Percentiles rank a stretch among this genome's conserved stretches.
phyloP scores from a whole-genome alignment of 2,888 invertebrate genomes.

The Caenorhabditis sp. region DNA sequence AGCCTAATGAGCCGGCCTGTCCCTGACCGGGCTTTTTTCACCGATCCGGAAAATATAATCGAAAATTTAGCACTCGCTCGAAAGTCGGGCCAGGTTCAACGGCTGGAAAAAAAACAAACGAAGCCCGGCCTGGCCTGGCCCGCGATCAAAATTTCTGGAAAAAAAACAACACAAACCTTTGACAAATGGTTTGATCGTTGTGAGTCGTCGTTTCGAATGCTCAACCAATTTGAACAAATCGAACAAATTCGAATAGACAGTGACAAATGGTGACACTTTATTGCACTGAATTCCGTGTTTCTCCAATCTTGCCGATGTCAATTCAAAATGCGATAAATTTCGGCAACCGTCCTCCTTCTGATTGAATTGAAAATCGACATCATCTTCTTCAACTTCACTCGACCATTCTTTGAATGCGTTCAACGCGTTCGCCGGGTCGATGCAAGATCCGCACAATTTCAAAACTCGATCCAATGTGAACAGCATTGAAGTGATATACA shows the following conservation, averaged over 20 bases:
- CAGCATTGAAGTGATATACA: constrained; percentile 22
- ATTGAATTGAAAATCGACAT: neutral
- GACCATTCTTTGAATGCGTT: neutral
- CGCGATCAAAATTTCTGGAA: neutral
- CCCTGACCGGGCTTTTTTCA: too few species aligned
- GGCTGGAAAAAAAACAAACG: too few species aligned
- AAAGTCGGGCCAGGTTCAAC: too few species aligned
- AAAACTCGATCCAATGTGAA: constrained; percentile 29
- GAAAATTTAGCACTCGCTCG: too few species aligned
- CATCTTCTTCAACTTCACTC: neutral
- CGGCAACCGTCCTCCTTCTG: neutral
- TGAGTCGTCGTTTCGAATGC: neutral
- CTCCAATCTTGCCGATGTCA: neutral
- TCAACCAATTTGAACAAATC: neutral
- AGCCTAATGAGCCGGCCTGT: too few species aligned
- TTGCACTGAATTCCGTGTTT: neutral
- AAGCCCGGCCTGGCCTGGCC: too few species aligned
- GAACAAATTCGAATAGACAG: neutral
- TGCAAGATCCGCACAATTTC: constrained; percentile 12
- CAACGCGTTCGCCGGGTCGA: neutral
- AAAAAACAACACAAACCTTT: constrained; percentile 2
- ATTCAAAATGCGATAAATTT: neutral
- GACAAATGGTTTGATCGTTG: constrained; percentile 26
- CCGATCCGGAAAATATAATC: too few species aligned
- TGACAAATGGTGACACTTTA: constrained; percentile 6